Evolutionary conservation across 1,140 invertebrate genomes (phyloP).

Genomic region (Coptotermes formosanus): DNA sequence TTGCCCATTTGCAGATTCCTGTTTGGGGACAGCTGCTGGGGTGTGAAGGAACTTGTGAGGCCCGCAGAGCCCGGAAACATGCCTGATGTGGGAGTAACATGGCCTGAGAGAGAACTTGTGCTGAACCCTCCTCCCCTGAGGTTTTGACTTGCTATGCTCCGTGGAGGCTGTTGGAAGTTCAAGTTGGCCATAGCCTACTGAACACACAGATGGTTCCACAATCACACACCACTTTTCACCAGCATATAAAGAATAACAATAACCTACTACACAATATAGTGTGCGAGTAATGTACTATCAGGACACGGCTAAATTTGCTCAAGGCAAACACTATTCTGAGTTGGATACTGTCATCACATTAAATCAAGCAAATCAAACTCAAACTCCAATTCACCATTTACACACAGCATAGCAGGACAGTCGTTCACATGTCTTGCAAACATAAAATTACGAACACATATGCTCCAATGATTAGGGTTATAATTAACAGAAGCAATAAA

Average conservation of each 20-base stretch:
- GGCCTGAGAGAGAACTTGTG: constrained; percentile 60
- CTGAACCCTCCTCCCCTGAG: constrained; percentile 60
- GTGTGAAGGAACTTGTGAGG: constrained; percentile 47
- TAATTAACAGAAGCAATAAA: neutral
- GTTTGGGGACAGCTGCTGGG: constrained; percentile 61
- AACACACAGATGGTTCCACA: neutral
- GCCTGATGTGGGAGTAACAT: constrained; percentile 68
- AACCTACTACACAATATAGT: neutral
- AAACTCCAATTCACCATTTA: neutral
- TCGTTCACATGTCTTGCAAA: neutral
- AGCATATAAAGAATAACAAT: neutral
- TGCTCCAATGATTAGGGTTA: too few species aligned
- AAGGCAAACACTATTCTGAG: neutral
- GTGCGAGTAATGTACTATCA: too few species aligned
- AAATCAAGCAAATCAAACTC: neutral
- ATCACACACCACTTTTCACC: neutral
- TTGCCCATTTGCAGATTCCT: constrained; percentile 41
- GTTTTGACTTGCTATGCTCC: constrained; percentile 50
- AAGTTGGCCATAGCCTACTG: constrained; percentile 70
- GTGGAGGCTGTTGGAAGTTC: constrained; percentile 72
- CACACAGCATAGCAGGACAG: neutral
- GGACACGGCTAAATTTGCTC: neutral
- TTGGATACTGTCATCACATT: neutral
- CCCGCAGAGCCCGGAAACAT: constrained; percentile 59
- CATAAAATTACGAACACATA: neutral